Percentiles rank a stretch among this genome's conserved stretches.
Conservation (phyloP, 2,797 vertebrate species). For the Aphelocoma californica region DNA sequence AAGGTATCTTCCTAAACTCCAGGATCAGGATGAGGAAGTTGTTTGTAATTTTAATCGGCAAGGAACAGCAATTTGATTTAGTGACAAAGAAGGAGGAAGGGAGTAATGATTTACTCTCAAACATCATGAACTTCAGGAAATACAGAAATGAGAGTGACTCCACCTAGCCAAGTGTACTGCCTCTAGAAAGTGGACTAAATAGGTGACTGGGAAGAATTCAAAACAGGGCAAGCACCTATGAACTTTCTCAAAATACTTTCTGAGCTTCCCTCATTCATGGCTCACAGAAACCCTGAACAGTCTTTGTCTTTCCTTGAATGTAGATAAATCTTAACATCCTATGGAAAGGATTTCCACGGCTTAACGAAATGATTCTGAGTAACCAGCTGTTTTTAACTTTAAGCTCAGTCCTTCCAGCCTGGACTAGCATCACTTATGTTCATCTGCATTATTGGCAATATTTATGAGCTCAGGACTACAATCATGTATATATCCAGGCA, state of each 20-base stretch:
- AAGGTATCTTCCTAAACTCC: neutral
- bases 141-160: neutral
- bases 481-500: neutral
- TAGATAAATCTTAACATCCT: neutral
- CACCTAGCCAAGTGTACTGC: neutral
- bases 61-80: neutral
- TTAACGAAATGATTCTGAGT: neutral
- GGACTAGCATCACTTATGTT: neutral
- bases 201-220: neutral
- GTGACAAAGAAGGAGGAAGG: neutral
- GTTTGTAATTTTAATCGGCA: conserved; percentile 11
- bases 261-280: neutral
- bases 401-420: neutral
- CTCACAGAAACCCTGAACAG: neutral
- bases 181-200: neutral
- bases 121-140: neutral
- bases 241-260: neutral
- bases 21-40: neutral
- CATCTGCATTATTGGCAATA: neutral
- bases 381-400: neutral
- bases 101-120: neutral
- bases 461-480: neutral
- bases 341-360: neutral
- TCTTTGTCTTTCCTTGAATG: neutral
- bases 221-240: neutral